These are phyloP conservation scores for Calliphora vicina DNA, from an alignment of 1,140 invertebrate genomes.

Conservation along the genomic window DNA sequence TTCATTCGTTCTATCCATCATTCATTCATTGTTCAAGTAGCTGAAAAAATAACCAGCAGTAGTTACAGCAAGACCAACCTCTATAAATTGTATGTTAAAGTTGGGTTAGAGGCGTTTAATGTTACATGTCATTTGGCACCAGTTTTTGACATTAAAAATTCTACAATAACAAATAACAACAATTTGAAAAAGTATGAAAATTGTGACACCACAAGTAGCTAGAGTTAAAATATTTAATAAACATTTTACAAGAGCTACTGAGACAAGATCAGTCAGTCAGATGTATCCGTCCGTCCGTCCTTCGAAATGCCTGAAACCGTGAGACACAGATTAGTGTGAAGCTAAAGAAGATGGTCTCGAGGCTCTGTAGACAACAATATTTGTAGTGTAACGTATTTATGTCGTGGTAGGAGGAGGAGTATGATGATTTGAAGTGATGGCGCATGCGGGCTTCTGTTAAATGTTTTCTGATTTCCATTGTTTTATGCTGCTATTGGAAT, in stretches of 20 bases:
- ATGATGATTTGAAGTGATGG: slow-evolving; percentile 23
- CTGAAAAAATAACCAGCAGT: not conserved
- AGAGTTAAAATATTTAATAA: not conserved
- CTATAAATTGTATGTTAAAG: not conserved
- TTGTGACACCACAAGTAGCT: slow-evolving; percentile 23
- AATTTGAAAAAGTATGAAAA: not conserved
- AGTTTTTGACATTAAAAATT: slow-evolving; percentile 39
- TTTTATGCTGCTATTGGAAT: not conserved
- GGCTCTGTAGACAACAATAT: not conserved
- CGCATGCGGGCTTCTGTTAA: slow-evolving; percentile 49
- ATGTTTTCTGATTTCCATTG: not conserved
- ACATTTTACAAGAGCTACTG: not conserved
- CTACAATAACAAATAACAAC: not conserved
- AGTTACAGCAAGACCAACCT: not conserved
- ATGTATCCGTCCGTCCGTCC: too few relatives aligned
- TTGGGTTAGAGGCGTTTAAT: slow-evolving; percentile 28
- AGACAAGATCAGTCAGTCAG: not conserved
- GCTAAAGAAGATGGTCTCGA: not conserved
- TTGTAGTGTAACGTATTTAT: too few relatives aligned
- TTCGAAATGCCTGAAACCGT: not conserved
- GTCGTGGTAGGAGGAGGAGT: not conserved
- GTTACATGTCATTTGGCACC: slow-evolving; percentile 25
- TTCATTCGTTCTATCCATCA: too few relatives aligned
- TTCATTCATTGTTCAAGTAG: slow-evolving; percentile 19
- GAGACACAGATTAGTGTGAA: not conserved